A percentile compares a stretch with the other conserved stretches of the same genome.
Evolutionary conservation across 1,140 invertebrate species (phyloP).

Genomic region (Tetragonula clypearis): DNA sequence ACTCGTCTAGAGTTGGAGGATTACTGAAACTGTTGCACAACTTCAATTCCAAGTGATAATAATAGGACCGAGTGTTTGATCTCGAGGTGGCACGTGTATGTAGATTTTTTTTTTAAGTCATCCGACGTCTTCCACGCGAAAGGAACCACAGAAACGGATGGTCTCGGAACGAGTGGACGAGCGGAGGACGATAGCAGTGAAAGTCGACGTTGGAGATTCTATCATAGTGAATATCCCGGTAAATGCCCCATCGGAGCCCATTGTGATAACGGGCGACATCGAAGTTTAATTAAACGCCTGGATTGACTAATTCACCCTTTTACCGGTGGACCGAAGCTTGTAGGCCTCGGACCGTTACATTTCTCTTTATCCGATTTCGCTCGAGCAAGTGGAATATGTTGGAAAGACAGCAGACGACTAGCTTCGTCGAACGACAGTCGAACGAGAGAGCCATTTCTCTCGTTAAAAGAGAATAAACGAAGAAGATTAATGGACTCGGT

Average conservation of each 20-base stretch:
- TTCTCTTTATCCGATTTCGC: constrained; percentile 25
- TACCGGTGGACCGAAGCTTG: constrained; percentile 34
- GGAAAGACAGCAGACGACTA: not conserved
- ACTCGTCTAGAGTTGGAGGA: too few relatives aligned
- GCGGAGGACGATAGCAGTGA: constrained; percentile 42
- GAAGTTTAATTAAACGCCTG: constrained; percentile 69
- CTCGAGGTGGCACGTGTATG: not conserved
- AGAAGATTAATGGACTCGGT: constrained; percentile 11
- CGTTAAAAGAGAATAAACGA: constrained; percentile 18
- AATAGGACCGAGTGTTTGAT: too few relatives aligned
- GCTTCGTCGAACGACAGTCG: not conserved
- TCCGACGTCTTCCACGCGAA: not conserved
- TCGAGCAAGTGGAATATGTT: not conserved
- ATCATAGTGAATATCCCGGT: constrained; percentile 26
- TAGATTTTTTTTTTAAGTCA: not conserved
- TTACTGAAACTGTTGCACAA: too few relatives aligned
- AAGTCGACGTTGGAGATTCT: constrained; percentile 47
- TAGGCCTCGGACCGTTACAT: constrained; percentile 52
- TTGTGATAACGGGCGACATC: constrained; percentile 63
- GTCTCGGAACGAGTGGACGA: not conserved
- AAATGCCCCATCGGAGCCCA: constrained; percentile 50
- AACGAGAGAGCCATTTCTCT: not conserved
- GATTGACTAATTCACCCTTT: constrained; percentile 54
- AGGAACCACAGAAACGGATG: not conserved
- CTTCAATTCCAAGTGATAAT: too few relatives aligned